A percentile compares a stretch with the other conserved stretches of the same genome.
Evolutionary conservation across 2,113 vertebrate species (phyloP).

Genomic region (Dunckerocampus dactyliophorus): DNA sequence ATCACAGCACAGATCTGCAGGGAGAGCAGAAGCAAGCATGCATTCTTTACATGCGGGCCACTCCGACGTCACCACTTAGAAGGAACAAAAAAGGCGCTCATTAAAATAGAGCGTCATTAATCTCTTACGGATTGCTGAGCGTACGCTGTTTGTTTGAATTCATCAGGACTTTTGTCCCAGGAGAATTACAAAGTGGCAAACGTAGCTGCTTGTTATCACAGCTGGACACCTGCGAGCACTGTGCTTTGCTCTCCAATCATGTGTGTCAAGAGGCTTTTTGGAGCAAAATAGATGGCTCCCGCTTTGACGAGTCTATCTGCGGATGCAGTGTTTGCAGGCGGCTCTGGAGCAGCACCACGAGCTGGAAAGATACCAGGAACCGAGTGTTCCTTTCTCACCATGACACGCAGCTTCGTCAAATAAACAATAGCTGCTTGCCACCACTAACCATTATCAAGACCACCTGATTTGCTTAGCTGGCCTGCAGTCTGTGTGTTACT

Average conservation of each 20-base stretch:
- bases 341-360: conserved; percentile 18
- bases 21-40: conserved; percentile 48
- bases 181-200: conserved; percentile 38
- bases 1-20: conserved; percentile 74
- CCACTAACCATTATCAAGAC: background rate
- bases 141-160: conserved; percentile 45
- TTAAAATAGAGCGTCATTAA: conserved; percentile 66
- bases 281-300: conserved; percentile 24
- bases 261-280: conserved; percentile 32
- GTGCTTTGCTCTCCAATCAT: conserved; percentile 26
- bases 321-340: conserved; percentile 22
- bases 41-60: conserved; percentile 62
- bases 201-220: conserved; percentile 65
- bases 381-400: background rate
- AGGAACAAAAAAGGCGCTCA: background rate
- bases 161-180: conserved; percentile 44
- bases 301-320: conserved; percentile 42
- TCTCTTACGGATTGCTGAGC: conserved; percentile 47
- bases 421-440: background rate
- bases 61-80: conserved; percentile 44
- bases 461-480: background rate
- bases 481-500: too few species aligned
- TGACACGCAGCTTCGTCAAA: conserved; percentile 9
- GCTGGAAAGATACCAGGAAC: conserved; percentile 23
- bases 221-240: conserved; percentile 50